A percentile compares a stretch with the other conserved stretches of the same genome.
These are phyloP conservation scores for Liasis olivaceus DNA, from an alignment of 2,797 vertebrate species.

Conservation along the genomic window DNA sequence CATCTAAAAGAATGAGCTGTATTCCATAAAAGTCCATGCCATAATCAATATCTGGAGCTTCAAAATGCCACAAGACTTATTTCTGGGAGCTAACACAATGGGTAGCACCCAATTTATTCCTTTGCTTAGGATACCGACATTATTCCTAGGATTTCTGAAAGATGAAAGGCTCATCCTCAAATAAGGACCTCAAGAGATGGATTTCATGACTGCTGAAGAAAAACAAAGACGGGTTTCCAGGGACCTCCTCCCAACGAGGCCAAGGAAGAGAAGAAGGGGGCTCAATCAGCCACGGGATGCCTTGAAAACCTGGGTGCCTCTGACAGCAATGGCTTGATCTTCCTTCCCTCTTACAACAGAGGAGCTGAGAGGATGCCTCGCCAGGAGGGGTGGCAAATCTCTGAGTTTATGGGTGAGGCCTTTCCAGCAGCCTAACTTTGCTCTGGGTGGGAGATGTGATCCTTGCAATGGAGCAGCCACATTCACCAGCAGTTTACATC, in stretches of 20 bases:
- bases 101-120: not conserved
- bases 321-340: not conserved
- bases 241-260: not conserved
- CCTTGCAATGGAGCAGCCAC: not conserved
- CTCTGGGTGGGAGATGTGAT: not conserved
- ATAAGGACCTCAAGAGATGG: not conserved
- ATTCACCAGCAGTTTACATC: not conserved
- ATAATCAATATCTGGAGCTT: not conserved
- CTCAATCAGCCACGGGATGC: not conserved
- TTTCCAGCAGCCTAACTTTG: not conserved
- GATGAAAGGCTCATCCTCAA: not conserved
- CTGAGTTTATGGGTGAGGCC: not conserved
- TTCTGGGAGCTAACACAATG: not conserved
- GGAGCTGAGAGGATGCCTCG: not conserved
- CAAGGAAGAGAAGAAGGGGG: not conserved
- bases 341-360: not conserved
- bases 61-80: not conserved
- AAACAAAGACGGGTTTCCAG: not conserved
- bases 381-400: rapidly evolving
- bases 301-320: too few relatives aligned
- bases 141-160: not conserved
- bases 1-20: not conserved
- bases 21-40: not conserved
- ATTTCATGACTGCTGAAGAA: not conserved
- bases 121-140: not conserved